Evolutionary conservation across 2,888 invertebrate genomes (phyloP).

Genomic region (Argynnis bischoffii): DNA sequence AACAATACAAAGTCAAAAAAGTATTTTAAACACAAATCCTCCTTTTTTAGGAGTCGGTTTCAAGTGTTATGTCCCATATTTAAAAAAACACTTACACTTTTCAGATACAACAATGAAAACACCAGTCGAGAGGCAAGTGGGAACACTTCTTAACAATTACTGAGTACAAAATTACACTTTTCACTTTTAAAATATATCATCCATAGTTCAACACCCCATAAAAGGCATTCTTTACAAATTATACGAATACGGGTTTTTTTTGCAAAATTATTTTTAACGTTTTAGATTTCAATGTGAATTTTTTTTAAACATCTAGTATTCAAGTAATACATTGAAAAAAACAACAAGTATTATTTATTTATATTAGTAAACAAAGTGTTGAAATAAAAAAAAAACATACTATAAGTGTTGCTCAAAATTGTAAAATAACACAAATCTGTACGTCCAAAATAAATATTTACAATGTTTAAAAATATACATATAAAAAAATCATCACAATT

Average conservation of each 20-base stretch:
- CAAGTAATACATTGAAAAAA: neutral
- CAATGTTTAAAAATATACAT: too few relatives aligned
- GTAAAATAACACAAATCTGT: too few relatives aligned
- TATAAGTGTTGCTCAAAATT: too few relatives aligned
- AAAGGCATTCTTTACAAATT: conserved; percentile 46
- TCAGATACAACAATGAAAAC: conserved; percentile 14
- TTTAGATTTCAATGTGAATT: conserved; percentile 1
- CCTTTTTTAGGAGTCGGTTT: neutral
- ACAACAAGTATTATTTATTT: too few relatives aligned
- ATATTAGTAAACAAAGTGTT: neutral
- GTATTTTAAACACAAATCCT: neutral
- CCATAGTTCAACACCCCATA: conserved; percentile 44
- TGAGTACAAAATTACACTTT: conserved; percentile 68
- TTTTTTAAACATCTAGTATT: neutral
- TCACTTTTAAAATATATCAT: conserved; percentile 53
- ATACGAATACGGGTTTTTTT: conserved; percentile 1
- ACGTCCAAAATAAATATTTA: too few relatives aligned
- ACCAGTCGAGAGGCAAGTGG: conserved; percentile 34
- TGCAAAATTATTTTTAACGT: conserved; percentile 1
- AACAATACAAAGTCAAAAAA: too few relatives aligned
- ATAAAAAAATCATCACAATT: neutral
- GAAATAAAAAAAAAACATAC: neutral
- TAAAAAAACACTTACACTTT: conserved; percentile 7
- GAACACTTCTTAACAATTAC: conserved; percentile 48
- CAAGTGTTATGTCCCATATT: neutral